Evolutionary conservation across 1,140 invertebrate species (phyloP).

Genomic region (Homarus americanus): DNA sequence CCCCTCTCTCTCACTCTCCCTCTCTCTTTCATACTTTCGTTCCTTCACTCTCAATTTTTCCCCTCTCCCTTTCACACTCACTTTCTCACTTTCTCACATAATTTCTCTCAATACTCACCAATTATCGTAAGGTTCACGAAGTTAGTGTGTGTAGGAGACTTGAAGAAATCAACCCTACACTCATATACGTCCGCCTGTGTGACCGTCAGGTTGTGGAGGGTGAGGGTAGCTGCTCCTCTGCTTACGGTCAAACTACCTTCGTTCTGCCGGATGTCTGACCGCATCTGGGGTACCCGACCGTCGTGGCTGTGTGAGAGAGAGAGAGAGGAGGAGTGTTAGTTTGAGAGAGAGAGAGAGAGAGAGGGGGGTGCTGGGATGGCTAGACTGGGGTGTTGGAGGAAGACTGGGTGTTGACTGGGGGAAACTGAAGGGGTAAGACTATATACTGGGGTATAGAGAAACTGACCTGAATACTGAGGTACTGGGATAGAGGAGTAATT

Average conservation of each 20-base stretch:
- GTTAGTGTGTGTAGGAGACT: constrained; percentile 77
- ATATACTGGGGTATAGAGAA: not conserved
- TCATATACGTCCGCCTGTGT: constrained; percentile 77
- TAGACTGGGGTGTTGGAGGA: not conserved
- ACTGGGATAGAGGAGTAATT: not conserved
- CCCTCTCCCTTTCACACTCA: too few relatives aligned
- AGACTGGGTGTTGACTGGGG: not conserved
- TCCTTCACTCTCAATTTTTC: too few relatives aligned
- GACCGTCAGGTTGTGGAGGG: constrained; percentile 67
- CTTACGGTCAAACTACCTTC: constrained; percentile 49
- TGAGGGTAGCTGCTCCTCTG: constrained; percentile 72
- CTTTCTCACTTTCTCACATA: too few relatives aligned
- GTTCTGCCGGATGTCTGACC: constrained; percentile 46
- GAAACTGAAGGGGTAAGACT: not conserved
- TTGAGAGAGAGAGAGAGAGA: not conserved
- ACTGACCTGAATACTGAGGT: not conserved
- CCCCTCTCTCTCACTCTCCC: too few relatives aligned
- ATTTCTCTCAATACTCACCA: constrained; percentile 74
- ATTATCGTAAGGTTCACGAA: constrained; percentile 77
- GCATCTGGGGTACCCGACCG: constrained; percentile 56
- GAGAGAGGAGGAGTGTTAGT: not conserved
- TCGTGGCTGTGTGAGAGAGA: constrained; percentile 47
- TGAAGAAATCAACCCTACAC: constrained; percentile 78
- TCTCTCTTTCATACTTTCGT: too few relatives aligned
- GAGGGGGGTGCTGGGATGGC: not conserved